Evolutionary conservation across 1,140 invertebrate species (phyloP), one percentile per base, ranked within the genome.

Genomic region (Himalopsyche phryganea): DNA sequence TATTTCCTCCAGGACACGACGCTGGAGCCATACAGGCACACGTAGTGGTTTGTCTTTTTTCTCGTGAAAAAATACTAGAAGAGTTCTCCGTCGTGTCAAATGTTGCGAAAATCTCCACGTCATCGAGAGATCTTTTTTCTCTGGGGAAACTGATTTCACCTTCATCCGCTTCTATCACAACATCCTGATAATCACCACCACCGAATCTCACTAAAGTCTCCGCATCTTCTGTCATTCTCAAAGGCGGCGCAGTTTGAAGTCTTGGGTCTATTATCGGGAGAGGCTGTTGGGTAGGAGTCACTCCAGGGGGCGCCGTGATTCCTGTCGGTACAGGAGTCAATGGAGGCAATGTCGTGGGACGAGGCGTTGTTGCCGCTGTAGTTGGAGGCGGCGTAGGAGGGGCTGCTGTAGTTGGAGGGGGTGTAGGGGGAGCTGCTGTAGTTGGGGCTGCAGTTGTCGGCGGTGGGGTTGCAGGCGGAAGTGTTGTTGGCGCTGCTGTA

Each of bases 11-110:
- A 15, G 48, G 57, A 60, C 76, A 78, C n/a, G 70, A 72, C 15
- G 73, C 69, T n/a, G 71, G 41, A 5, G 70, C 46, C 5, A 76
- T 73, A 66, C 76, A 78, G 20, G 56, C 67, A 51, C 75, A 77
- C 35, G 40, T 35, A 11, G 42, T 49, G 6, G 41, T 28, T 28
- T 65, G 62, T 11, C 62, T 38, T 44, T 41, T 60, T 18, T 20
- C 5, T 46, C 50, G 3, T 9, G n/a, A n/a, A n/a, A n/a, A n/a
- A n/a, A 28, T 28, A 28, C 9, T 9, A 28, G 23, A 28, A 28
- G 23, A 5, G 23, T 28, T 9, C 4, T 28, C 9, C 23, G 23
- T 28, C 9, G 23, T 5, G 23, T 28, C 23, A 9, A n/a, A n/a
- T n/a, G n/a, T n/a, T n/a, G 3, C 23, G 23, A 28, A 28, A 9